These are phyloP conservation scores for Caenorhabditis sp. DNA, from an alignment of 2,888 invertebrate species.

Conservation along the genomic window DNA sequence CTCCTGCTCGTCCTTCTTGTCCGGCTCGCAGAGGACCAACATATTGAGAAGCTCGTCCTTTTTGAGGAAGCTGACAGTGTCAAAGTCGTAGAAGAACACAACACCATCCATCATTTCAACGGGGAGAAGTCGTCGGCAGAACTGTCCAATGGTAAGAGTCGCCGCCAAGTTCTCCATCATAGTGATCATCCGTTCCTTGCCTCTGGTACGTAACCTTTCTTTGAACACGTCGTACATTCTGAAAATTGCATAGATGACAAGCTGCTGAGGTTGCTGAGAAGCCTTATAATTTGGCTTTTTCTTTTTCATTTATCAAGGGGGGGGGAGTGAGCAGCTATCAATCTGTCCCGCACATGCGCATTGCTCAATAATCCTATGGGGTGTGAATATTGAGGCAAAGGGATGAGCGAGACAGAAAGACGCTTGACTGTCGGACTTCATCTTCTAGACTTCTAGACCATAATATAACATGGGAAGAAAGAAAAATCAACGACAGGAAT, in stretches of 20 bases:
- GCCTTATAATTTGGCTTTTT: not conserved
- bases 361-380: constrained; percentile 65
- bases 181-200: constrained; percentile 24
- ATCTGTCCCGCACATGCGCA: constrained; percentile 68
- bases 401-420: constrained; percentile 58
- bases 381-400: constrained; percentile 53
- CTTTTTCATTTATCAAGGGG: not conserved
- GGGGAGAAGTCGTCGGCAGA: constrained; percentile 46
- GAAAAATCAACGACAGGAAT: too few relatives aligned
- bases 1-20: constrained; percentile 9
- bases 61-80: constrained; percentile 40
- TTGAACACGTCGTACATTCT: constrained; percentile 60
- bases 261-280: not conserved
- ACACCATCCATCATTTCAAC: constrained; percentile 40
- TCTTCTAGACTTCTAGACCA: constrained; percentile 53
- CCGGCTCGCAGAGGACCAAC: constrained; percentile 37
- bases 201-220: constrained; percentile 27
- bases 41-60: constrained; percentile 39
- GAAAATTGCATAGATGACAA: too few relatives aligned
- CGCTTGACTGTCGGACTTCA: constrained; percentile 22
- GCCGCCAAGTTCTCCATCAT: constrained; percentile 45
- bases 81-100: constrained; percentile 46
- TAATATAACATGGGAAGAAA: constrained; percentile 23
- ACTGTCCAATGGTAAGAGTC: constrained; percentile 17
- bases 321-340: constrained; percentile 48